A percentile compares a stretch with the other conserved stretches of the same genome.
These are phyloP conservation scores for Chaetura pelagica DNA, from an alignment of 2,113 vertebrate species.

Conservation along the genomic window DNA sequence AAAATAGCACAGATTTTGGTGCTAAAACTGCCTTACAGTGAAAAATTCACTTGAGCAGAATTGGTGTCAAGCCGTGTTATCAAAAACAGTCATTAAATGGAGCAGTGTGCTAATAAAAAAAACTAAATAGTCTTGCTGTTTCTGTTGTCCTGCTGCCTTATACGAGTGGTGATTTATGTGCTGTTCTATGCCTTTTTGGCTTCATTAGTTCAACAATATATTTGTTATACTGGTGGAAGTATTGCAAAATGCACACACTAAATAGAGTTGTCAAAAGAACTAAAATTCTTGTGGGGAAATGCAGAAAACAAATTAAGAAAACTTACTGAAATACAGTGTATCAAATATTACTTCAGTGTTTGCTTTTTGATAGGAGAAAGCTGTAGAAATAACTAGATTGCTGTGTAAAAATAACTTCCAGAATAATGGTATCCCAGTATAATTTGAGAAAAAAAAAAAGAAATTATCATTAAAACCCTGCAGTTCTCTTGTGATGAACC, in stretches of 20 bases:
- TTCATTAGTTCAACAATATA: not conserved
- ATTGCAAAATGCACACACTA: not conserved
- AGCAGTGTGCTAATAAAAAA: not conserved
- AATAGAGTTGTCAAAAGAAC: not conserved
- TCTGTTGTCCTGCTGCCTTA: not conserved
- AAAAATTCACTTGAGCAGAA: not conserved
- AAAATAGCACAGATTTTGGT: not conserved
- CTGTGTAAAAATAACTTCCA: not conserved
- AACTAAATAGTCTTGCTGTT: not conserved
- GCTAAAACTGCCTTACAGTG: not conserved
- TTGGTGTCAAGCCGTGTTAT: not conserved
- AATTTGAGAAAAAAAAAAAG: not conserved
- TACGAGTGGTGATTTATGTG: not conserved
- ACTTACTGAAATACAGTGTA: not conserved
- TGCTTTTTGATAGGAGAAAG: not conserved
- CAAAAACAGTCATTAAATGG: not conserved
- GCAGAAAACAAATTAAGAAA: not conserved
- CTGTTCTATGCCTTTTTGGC: not conserved
- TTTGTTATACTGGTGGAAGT: not conserved
- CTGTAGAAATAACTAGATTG: not conserved
- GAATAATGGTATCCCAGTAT: not conserved
- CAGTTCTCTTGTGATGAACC: not conserved
- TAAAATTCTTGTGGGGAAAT: not conserved
- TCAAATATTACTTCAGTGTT: not conserved
- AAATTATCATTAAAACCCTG: not conserved